A percentile compares a stretch with the other conserved stretches of the same genome.
Evolutionary conservation across 2,797 vertebrate species (phyloP).

Genomic region (Huso huso): DNA sequence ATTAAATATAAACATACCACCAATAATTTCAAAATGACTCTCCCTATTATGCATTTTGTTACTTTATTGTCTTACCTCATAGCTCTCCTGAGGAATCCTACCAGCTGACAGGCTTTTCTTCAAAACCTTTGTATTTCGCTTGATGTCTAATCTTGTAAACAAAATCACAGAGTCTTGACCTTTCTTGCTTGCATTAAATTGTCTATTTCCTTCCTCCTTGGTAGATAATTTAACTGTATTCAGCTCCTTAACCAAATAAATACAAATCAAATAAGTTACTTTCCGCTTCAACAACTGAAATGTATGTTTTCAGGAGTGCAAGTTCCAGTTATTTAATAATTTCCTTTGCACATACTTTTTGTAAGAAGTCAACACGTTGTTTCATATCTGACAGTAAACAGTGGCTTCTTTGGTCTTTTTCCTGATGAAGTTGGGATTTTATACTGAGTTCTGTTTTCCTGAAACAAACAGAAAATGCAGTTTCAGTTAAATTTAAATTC

Average conservation of each 20-base stretch:
- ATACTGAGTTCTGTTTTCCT: no score
- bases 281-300: background rate
- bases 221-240: background rate
- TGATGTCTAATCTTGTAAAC: constrained; percentile 30
- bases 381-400: no score
- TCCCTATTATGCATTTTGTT: background rate
- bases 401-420: no score
- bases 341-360: no score
- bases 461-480: no score
- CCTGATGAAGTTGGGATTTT: no score
- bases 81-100: constrained; percentile 26
- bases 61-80: constrained; percentile 15
- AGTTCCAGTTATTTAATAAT: no score
- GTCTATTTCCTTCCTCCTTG: background rate
- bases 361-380: no score
- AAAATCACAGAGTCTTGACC: constrained; percentile 35
- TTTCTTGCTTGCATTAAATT: constrained; percentile 29
- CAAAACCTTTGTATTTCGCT: constrained; percentile 38
- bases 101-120: constrained; percentile 13
- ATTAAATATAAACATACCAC: no score
- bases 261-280: constrained; percentile 4
- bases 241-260: background rate
- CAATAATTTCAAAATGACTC: background rate
- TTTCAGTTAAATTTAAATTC: no score
- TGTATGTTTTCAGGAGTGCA: no score